These are phyloP conservation scores for Monochamus alternatus DNA, from an alignment of 2,888 invertebrate genomes.

Conservation along the genomic window DNA sequence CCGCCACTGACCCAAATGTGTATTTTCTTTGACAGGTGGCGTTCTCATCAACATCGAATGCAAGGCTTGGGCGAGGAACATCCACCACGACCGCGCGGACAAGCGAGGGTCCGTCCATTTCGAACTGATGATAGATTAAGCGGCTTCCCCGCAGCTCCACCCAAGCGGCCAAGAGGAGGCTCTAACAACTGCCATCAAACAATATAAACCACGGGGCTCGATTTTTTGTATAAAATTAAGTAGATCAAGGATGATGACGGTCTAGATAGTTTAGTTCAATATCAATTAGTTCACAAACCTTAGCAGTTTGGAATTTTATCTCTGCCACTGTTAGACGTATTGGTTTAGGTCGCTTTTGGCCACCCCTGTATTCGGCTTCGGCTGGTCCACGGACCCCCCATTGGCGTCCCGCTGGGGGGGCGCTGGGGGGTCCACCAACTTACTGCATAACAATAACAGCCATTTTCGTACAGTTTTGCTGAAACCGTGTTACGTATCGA, in stretches of 20 bases:
- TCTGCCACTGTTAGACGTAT: constrained; percentile 50
- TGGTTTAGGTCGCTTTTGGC: constrained; percentile 52
- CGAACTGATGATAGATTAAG: constrained; percentile 93
- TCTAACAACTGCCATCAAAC: constrained; percentile 69
- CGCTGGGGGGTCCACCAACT: constrained; percentile 26
- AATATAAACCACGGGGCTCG: constrained; percentile 45
- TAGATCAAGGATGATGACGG: constrained; percentile 47
- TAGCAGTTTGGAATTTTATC: constrained; percentile 52
- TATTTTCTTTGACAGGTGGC: constrained; percentile 76
- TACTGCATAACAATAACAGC: constrained; percentile 36
- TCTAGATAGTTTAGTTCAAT: constrained; percentile 53
- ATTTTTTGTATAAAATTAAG: constrained; percentile 46
- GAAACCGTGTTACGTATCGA: constrained; percentile 44
- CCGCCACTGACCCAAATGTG: too few species aligned
- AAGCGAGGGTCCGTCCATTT: constrained; percentile 95
- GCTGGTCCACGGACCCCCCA: constrained; percentile 29
- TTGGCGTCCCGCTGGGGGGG: constrained; percentile 11
- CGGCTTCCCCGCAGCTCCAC: constrained; percentile 32
- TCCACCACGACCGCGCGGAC: constrained; percentile 89
- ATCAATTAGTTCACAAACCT: constrained; percentile 48
- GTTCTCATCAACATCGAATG: constrained; percentile 94
- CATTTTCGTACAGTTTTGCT: constrained; percentile 41
- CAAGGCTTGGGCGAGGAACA: constrained; percentile 94
- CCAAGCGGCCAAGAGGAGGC: constrained; percentile 60
- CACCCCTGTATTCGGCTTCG: constrained; percentile 41